Evolutionary conservation across 2,888 invertebrate genomes (phyloP).

Genomic region (Tholera decimalis): DNA sequence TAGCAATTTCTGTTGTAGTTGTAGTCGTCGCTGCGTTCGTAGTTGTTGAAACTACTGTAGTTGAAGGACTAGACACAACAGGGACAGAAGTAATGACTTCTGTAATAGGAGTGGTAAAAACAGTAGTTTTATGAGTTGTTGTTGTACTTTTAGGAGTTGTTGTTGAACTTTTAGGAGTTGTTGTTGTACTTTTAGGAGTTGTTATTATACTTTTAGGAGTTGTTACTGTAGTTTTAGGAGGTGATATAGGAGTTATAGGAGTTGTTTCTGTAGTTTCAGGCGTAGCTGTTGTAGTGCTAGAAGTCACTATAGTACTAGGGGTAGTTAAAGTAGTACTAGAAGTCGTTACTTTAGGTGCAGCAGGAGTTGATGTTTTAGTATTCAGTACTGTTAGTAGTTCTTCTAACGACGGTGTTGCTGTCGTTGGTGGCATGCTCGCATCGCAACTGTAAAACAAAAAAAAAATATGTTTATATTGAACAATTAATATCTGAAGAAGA

Average conservation of each 20-base stretch:
- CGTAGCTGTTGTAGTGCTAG: constrained; percentile 14
- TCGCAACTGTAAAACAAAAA: constrained; percentile 83
- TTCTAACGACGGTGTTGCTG: constrained; percentile 77
- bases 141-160: not conserved
- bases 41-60: constrained; percentile 27
- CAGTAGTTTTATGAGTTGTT: not conserved
- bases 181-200: constrained; percentile 6
- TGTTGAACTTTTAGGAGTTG: constrained; percentile 1
- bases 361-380: constrained; percentile 70
- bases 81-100: constrained; percentile 43
- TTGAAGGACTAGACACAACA: constrained; percentile 54
- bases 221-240: constrained; percentile 48
- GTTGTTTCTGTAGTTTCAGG: constrained; percentile 3
- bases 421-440: constrained; percentile 79
- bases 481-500: not conserved
- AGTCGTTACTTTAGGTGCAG: constrained; percentile 63
- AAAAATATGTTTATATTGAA: constrained; percentile 23
- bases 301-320: constrained; percentile 8
- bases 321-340: constrained; percentile 25
- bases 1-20: constrained; percentile 1
- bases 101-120: constrained; percentile 33
- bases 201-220: constrained; percentile 13
- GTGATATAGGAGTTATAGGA: constrained; percentile 28
- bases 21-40: constrained; percentile 17
- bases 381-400: constrained; percentile 84